Conservation (phyloP, 2,113 vertebrate species). For the Girardinichthys multiradiatus region DNA sequence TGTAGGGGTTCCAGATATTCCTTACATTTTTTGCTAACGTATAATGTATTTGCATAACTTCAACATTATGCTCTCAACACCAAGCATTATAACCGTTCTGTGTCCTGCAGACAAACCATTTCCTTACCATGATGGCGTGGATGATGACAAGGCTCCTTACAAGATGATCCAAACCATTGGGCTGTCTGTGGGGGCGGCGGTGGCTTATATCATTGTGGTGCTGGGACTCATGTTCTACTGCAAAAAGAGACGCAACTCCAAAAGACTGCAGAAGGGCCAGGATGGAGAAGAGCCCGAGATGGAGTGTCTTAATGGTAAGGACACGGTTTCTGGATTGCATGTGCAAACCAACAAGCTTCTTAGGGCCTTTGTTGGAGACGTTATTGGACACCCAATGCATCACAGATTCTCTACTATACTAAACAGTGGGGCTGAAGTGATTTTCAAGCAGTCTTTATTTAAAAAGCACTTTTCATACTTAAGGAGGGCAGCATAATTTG, state of each 20-base stretch:
- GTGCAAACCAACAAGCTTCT: neutral
- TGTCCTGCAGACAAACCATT: conserved; percentile 86
- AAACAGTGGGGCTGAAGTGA: too few species aligned
- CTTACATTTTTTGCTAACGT: neutral
- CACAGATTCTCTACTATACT: neutral
- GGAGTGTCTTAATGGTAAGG: conserved; percentile 95
- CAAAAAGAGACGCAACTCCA: conserved; percentile 94
- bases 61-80: neutral
- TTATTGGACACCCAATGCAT: neutral
- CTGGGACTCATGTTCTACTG: conserved; percentile 99
- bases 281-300: conserved; percentile 95
- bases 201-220: conserved; percentile 96
- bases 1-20: neutral
- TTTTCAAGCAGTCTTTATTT: too few species aligned
- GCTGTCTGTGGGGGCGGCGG: conserved; percentile 92
- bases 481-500: too few species aligned
- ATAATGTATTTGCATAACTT: too few species aligned
- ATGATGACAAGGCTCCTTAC: conserved; percentile 87
- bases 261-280: conserved; percentile 87
- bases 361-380: neutral
- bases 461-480: too few species aligned
- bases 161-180: conserved; percentile 99
- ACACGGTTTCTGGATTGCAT: neutral
- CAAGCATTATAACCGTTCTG: neutral
- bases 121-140: conserved; percentile 35